phyloP scores from a whole-genome alignment of 2,888 invertebrate genomes.

The Dicycla oo region DNA sequence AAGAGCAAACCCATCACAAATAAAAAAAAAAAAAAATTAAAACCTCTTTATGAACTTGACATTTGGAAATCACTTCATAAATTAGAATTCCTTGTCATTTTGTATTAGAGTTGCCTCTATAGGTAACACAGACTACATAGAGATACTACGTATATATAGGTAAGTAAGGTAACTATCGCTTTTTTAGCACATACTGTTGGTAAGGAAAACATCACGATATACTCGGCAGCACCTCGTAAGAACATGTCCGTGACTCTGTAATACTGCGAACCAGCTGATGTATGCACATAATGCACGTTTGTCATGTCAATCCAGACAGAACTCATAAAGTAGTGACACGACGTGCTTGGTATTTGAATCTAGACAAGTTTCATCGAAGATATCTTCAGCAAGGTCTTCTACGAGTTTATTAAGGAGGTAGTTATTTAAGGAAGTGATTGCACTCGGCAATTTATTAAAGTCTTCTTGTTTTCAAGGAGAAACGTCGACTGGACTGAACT shows the following conservation, averaged over 20 bases:
- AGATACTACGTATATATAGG: too few species aligned
- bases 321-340: conserved; percentile 18
- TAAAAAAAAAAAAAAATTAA: too few species aligned
- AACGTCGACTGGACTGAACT: background rate
- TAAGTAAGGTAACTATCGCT: background rate
- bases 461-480: background rate
- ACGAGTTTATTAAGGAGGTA: background rate
- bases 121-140: too few species aligned
- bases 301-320: conserved; percentile 19
- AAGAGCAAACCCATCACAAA: too few species aligned
- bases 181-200: conserved; percentile 2
- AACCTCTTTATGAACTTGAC: conserved; percentile 40
- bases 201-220: conserved; percentile 28
- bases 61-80: conserved; percentile 37
- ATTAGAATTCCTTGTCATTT: conserved; percentile 22
- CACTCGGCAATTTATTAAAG: too few species aligned
- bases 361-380: background rate
- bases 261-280: conserved; percentile 47
- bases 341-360: background rate
- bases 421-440: background rate
- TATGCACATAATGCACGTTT: conserved; percentile 45
- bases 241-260: conserved; percentile 6
- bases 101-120: background rate
- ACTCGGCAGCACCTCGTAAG: conserved; percentile 4
- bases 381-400: background rate